Conservation (phyloP, 2,888 invertebrate genomes). For the Aspidiotus destructor region DNA sequence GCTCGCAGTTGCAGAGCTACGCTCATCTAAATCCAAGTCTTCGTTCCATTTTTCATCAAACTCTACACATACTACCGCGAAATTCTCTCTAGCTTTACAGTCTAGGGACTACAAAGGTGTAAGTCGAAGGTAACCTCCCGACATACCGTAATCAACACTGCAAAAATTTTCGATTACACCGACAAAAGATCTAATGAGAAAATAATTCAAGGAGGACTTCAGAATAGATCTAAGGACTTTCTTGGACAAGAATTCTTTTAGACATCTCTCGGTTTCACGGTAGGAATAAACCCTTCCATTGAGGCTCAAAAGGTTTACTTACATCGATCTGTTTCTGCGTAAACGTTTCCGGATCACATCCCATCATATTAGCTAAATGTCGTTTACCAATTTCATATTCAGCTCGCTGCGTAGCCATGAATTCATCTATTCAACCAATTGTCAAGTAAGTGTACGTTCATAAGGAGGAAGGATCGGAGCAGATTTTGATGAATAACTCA, state of each 20-base stretch:
- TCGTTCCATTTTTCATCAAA: too few relatives aligned
- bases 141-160: background rate
- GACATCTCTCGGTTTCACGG: too few relatives aligned
- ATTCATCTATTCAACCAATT: slow-evolving; percentile 49
- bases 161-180: background rate
- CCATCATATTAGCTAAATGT: slow-evolving; percentile 99
- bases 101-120: too few relatives aligned
- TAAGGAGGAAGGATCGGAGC: too few relatives aligned
- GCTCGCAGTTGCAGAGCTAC: too few relatives aligned
- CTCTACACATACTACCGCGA: too few relatives aligned
- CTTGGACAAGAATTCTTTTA: too few relatives aligned
- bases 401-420: slow-evolving; percentile 65
- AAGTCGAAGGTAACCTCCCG: background rate
- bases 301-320: slow-evolving; percentile 39
- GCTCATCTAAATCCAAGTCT: too few relatives aligned
- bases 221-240: too few relatives aligned
- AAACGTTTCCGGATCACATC: slow-evolving; percentile 78
- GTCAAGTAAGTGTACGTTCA: background rate
- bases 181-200: too few relatives aligned
- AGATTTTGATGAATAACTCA: slow-evolving; percentile 38
- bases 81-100: too few relatives aligned
- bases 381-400: slow-evolving; percentile 87
- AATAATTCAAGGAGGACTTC: background rate
- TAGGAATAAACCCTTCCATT: too few relatives aligned
- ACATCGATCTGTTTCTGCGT: slow-evolving; percentile 79